Conservation (phyloP, 2,888 invertebrate genomes). For the Mystacides longicornis region DNA sequence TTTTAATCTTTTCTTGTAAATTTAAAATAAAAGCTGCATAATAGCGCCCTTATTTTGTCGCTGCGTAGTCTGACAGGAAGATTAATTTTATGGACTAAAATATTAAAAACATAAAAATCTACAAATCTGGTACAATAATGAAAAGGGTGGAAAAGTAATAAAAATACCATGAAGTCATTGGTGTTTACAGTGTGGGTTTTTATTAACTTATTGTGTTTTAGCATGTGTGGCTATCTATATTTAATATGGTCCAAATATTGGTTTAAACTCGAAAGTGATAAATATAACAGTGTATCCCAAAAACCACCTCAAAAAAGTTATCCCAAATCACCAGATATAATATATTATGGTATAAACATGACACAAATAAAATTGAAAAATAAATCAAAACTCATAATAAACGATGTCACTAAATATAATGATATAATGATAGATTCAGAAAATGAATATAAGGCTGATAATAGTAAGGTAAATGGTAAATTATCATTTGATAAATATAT, state of each 20-base stretch:
- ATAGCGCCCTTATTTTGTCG: too few species aligned
- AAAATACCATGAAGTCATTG: conserved; percentile 51
- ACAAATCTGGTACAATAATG: too few species aligned
- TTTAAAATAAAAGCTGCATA: too few species aligned
- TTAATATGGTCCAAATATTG: conserved; percentile 67
- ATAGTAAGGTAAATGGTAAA: background rate
- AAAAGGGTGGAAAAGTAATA: too few species aligned
- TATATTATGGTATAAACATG: conserved; percentile 19
- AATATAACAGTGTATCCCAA: conserved; percentile 40
- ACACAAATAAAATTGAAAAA: conserved; percentile 1
- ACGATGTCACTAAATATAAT: background rate
- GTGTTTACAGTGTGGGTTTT: conserved; percentile 66
- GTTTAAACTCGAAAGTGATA: conserved; percentile 54
- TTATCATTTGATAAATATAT: background rate
- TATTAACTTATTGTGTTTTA: conserved; percentile 61
- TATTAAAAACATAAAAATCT: too few species aligned
- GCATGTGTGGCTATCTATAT: conserved; percentile 66
- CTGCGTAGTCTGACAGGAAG: too few species aligned
- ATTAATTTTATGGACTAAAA: too few species aligned
- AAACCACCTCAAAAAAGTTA: conserved; percentile 28
- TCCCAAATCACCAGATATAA: conserved; percentile 18
- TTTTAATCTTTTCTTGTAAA: too few species aligned
- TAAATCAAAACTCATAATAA: too few species aligned
- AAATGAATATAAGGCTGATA: conserved; percentile 13
- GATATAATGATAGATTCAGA: too few species aligned